Conservation (phyloP, 1,140 invertebrate species). For the Drosophila arawakana region DNA sequence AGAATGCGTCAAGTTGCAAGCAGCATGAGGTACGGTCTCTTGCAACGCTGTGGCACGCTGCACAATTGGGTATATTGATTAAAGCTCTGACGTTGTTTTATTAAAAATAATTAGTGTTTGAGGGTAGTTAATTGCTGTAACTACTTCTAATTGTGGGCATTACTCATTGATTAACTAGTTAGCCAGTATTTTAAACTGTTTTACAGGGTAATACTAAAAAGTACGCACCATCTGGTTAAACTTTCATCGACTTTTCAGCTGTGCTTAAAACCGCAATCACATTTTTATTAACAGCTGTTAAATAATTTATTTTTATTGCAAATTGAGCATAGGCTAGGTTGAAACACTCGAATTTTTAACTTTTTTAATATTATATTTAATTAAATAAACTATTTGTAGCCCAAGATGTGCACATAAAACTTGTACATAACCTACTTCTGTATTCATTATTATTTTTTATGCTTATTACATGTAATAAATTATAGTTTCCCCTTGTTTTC, state of each 20-base stretch:
- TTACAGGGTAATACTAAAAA: not conserved
- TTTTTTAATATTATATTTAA: not conserved
- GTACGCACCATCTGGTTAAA: not conserved
- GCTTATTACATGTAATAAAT: not conserved
- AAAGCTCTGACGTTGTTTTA: constrained; percentile 15
- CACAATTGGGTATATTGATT: constrained; percentile 30
- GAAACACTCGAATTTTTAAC: not conserved
- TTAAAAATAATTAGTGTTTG: not conserved
- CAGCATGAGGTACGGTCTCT: constrained; percentile 4
- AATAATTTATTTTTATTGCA: not conserved
- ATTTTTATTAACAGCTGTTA: constrained; percentile 14
- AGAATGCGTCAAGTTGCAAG: constrained; percentile 30
- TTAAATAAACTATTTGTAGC: not conserved
- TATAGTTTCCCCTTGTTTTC: not conserved
- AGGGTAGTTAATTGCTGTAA: constrained; percentile 28
- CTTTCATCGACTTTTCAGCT: not conserved
- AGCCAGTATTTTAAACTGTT: not conserved
- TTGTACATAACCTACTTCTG: not conserved
- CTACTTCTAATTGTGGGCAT: constrained; percentile 32
- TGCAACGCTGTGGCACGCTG: constrained; percentile 21
- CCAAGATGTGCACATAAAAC: not conserved
- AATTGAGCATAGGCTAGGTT: not conserved
- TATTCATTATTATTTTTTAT: not conserved
- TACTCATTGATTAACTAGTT: constrained; percentile 38
- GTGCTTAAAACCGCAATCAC: not conserved